Conservation (phyloP, 2,797 vertebrate species). For the Fistularia commersonii region DNA sequence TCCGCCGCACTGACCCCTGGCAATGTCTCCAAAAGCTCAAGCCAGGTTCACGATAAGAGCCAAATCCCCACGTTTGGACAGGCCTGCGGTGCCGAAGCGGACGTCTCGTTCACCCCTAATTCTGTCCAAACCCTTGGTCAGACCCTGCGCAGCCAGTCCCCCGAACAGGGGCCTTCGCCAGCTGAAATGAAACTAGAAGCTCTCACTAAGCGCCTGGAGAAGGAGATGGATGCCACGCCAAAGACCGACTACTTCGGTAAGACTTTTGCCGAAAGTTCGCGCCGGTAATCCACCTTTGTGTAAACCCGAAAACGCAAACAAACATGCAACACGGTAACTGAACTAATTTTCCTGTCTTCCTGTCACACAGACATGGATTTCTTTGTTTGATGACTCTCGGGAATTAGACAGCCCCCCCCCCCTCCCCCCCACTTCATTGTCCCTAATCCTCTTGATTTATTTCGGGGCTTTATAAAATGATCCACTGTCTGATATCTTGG, state of each 20-base stretch:
- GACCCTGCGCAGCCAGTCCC: constrained; percentile 58
- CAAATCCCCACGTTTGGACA: constrained; percentile 30
- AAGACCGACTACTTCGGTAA: constrained; percentile 96
- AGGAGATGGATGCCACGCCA: constrained; percentile 90
- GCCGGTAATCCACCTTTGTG: too few relatives aligned
- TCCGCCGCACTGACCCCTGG: constrained; percentile 20
- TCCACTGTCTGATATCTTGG: constrained; percentile 18
- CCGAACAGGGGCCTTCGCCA: constrained; percentile 76
- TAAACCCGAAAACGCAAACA: too few relatives aligned
- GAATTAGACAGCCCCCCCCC: too few relatives aligned
- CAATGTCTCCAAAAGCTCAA: constrained; percentile 35
- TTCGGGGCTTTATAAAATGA: constrained; percentile 13
- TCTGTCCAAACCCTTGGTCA: constrained; percentile 78
- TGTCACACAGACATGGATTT: too few relatives aligned
- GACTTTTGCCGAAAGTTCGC: too few relatives aligned
- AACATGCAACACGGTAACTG: constrained; percentile 6
- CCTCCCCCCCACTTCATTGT: too few relatives aligned
- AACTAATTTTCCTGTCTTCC: too few relatives aligned
- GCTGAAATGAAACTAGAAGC: constrained; percentile 92
- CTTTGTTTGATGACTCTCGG: too few relatives aligned
- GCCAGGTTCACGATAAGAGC: constrained; percentile 37
- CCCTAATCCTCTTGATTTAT: constrained; percentile 10
- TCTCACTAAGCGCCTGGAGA: constrained; percentile 88
- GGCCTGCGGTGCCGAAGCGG: constrained; percentile 31
- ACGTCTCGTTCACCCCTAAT: constrained; percentile 52